Evolutionary conservation across 2,797 vertebrate species (phyloP).

Genomic region (Hapalemur alaotrensis): DNA sequence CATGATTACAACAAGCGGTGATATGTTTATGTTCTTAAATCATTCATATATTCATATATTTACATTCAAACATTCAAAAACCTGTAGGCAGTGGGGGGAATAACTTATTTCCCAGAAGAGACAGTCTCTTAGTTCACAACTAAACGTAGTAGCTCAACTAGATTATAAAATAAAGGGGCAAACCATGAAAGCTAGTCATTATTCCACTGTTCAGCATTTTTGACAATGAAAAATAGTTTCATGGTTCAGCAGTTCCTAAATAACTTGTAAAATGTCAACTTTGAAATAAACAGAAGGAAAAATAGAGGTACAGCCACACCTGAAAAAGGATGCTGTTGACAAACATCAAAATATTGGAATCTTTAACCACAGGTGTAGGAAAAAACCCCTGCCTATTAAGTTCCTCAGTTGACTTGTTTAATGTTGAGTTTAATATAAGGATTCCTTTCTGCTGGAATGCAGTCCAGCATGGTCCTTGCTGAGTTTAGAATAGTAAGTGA

Average conservation of each 20-base stretch:
- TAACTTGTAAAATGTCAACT: constrained; percentile 81
- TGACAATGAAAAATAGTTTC: constrained; percentile 84
- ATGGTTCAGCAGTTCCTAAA: constrained; percentile 80
- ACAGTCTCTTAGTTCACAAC: constrained; percentile 80
- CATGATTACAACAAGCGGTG: constrained; percentile 81
- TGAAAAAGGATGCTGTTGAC: constrained; percentile 65
- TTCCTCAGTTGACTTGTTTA: constrained; percentile 25
- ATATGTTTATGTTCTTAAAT: constrained; percentile 84
- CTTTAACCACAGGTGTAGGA: constrained; percentile 38
- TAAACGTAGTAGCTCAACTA: constrained; percentile 82
- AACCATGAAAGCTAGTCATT: constrained; percentile 81
- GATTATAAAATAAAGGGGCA: constrained; percentile 84
- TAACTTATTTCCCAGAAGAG: constrained; percentile 83
- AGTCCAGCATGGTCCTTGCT: constrained; percentile 18
- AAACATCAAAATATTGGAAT: constrained; percentile 68
- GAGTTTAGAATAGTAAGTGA: constrained; percentile 54
- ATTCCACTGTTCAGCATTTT: constrained; percentile 80
- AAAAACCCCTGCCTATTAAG: background rate
- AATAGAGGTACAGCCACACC: constrained; percentile 58
- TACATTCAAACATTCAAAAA: constrained; percentile 84
- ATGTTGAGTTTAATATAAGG: constrained; percentile 45
- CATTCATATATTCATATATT: constrained; percentile 85
- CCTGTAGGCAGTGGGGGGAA: constrained; percentile 80
- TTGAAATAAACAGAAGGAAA: constrained; percentile 71
- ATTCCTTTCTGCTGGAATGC: constrained; percentile 51